phyloP scores from a whole-genome alignment of 2,113 vertebrate genomes.

The Melanerpes formicivorus region DNA sequence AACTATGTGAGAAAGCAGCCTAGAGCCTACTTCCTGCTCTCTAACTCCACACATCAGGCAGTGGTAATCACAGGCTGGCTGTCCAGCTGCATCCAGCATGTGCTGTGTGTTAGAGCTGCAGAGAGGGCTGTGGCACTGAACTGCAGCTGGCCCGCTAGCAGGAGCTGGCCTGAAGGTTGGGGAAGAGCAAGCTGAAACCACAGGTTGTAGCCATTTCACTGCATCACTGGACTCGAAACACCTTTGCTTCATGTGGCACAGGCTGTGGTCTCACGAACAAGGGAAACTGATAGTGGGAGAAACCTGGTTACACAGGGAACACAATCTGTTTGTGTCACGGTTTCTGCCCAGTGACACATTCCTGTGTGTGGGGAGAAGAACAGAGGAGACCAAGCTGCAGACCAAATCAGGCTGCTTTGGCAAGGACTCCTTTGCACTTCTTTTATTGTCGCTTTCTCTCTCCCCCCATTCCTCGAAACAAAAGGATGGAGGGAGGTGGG shows the following conservation, averaged over 20 bases:
- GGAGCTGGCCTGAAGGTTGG: background rate
- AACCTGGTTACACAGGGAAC: background rate
- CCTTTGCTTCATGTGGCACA: background rate
- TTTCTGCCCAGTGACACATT: background rate
- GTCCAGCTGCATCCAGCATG: background rate
- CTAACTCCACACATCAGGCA: rapidly evolving
- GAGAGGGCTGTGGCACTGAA: background rate
- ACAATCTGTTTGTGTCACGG: background rate
- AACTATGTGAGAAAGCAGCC: background rate
- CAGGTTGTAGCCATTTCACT: background rate
- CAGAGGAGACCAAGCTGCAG: background rate
- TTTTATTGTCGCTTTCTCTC: background rate
- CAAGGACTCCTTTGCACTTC: background rate
- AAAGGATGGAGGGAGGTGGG: too few species aligned
- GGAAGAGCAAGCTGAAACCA: background rate
- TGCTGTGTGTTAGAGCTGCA: background rate
- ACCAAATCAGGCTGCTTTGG: background rate
- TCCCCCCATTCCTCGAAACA: background rate
- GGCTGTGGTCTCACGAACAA: background rate
- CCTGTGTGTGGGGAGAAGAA: background rate
- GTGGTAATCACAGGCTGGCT: background rate
- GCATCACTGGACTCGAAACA: too few species aligned
- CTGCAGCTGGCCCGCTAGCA: background rate
- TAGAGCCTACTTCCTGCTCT: background rate
- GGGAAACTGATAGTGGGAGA: background rate